These are phyloP conservation scores for Physocephala rufipes DNA, from an alignment of 2,888 invertebrate genomes.

Conservation along the genomic window DNA sequence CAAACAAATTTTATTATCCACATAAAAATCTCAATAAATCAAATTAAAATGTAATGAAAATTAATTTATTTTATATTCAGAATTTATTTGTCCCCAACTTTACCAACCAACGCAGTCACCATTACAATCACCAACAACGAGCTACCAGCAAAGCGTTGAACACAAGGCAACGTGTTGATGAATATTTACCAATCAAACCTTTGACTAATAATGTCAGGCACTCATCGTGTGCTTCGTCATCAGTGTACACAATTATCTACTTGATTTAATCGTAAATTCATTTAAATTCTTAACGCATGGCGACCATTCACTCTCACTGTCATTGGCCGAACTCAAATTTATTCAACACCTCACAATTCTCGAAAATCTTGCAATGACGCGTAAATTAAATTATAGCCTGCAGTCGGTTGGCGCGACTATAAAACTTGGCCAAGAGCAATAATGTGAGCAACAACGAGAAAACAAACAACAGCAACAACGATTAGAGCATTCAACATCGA, in stretches of 20 bases:
- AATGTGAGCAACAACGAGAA: background rate
- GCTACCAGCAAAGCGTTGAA: no score
- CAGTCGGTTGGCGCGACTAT: background rate
- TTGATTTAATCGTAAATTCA: background rate
- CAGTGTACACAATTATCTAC: background rate
- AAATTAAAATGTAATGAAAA: no score
- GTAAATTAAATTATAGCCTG: slow-evolving; percentile 21
- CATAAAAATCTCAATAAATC: no score
- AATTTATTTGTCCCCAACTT: no score
- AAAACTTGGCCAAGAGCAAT: background rate
- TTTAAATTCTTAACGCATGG: slow-evolving; percentile 15
- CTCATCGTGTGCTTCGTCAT: background rate
- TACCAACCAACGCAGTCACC: no score
- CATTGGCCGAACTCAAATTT: no score
- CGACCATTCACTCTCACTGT: background rate
- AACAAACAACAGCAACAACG: background rate
- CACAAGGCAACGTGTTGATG: no score
- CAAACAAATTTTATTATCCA: no score
- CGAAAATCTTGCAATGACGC: slow-evolving; percentile 10
- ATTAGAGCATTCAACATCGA: background rate
- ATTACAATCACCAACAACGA: no score
- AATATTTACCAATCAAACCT: no score
- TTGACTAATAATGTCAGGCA: slow-evolving; percentile 2
- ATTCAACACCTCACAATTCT: background rate
- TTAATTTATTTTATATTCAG: no score